Base-by-base conservation (phyloP, 1,140 invertebrate species). In the Diplogasteroides magnus region DNA sequence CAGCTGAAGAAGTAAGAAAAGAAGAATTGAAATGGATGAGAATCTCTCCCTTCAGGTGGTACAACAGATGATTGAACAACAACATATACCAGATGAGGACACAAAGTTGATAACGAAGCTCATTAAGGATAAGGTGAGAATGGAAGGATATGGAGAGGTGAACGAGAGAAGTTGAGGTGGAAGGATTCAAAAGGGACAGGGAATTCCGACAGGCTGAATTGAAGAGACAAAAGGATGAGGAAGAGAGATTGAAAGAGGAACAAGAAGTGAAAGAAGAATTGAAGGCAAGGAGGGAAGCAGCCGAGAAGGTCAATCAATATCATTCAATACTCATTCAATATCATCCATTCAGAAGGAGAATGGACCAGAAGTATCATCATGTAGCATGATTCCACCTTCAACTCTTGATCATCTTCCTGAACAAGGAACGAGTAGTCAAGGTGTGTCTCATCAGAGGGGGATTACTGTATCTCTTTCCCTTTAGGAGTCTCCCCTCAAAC, bases 41-140 rank as follows among this genome's bases (percentile, higher is more conserved):
- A 61, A 61, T 61, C 28, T 6, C 13, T 61, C 59, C 15, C 25
- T 26, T 11, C 25, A 61, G 25, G 25, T 25, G 68, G 93, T 94
- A 60, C 89, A 90, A 79, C 95, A 97, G 85, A 96, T 98, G 94
- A 78, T 98, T 68, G 93, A 94, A 64, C 89, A 91, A 79, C 95
- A 97, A 85, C 95, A 98, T 93, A 83, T 82, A 26, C 81, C 81
- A 19, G 79, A 83, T 68, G 76, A 75, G 25, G 80, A 82, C 37
- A 82, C 69, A 13, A 58, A 61, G 31, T 77, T 79, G 72, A 83
- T 82, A 25, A 82, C 74, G 11, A 82, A 82, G 64, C 57, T 82
- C 25, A 83, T 82, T 60, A 79, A 77, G 61, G 80, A 82, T 61
- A 82, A 82, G 62, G 78, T 78, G 32, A 61, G 23, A 77, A 76